These are phyloP conservation scores for Osmerus eperlanus DNA, from an alignment of 2,113 vertebrate species.

Conservation along the genomic window DNA sequence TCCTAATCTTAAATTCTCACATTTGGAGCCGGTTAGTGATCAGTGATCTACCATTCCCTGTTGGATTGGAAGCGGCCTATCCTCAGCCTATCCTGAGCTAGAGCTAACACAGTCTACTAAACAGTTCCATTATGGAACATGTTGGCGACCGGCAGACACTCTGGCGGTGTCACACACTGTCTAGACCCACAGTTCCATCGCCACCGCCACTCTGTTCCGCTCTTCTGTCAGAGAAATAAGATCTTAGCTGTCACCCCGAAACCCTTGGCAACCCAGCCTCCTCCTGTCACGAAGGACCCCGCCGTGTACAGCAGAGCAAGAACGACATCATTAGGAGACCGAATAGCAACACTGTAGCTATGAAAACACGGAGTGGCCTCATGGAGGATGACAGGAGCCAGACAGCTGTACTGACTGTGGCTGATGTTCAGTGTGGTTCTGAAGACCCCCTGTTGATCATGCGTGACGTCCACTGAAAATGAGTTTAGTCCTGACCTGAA, in stretches of 20 bases:
- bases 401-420: constrained; percentile 21
- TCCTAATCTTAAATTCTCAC: too few species aligned
- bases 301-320: constrained; percentile 14
- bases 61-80: too few species aligned
- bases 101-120: too few species aligned
- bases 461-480: not conserved
- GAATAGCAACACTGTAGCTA: constrained; percentile 28
- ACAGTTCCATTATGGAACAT: too few species aligned
- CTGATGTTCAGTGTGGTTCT: constrained; percentile 17
- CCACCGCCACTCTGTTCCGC: not conserved
- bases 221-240: constrained; percentile 21
- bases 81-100: too few species aligned
- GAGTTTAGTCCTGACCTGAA: too few species aligned
- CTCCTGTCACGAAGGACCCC: constrained; percentile 1
- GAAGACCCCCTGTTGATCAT: constrained; percentile 36
- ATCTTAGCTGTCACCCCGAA: constrained; percentile 36
- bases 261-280: constrained; percentile 17
- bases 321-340: constrained; percentile 45
- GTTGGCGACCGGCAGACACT: not conserved
- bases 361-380: too few species aligned
- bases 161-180: not conserved
- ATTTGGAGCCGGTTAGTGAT: too few species aligned
- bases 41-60: too few species aligned
- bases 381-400: too few species aligned
- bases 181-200: constrained; percentile 6